Evolutionary conservation across 2,113 vertebrate species (phyloP).

Genomic region (Zeus faber): DNA sequence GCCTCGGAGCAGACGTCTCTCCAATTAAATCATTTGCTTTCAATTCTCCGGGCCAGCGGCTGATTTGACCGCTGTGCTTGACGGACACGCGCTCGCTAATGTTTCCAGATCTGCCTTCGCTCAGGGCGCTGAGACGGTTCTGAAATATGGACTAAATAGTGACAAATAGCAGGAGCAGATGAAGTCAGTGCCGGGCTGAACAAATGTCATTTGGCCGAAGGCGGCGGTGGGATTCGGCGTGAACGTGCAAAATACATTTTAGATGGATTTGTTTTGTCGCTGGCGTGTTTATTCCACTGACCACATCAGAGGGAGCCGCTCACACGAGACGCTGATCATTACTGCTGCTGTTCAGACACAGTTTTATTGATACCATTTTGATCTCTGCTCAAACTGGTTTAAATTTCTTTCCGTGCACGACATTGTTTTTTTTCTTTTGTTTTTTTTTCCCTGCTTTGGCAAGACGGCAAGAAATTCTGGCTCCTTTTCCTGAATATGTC

Average conservation of each 20-base stretch:
- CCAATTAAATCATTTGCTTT: constrained; percentile 48
- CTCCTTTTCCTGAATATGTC: neutral
- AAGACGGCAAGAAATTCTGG: neutral
- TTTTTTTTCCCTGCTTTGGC: neutral
- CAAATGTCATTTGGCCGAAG: constrained; percentile 50
- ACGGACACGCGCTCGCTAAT: no score
- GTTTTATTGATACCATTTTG: neutral
- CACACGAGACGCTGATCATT: neutral
- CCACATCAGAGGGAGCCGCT: neutral
- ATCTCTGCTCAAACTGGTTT: neutral
- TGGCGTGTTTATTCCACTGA: neutral
- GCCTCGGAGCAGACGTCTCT: constrained; percentile 29
- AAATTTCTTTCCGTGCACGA: neutral
- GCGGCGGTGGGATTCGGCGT: constrained; percentile 27
- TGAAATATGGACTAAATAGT: constrained; percentile 57
- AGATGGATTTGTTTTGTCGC: constrained; percentile 25
- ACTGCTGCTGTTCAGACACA: neutral
- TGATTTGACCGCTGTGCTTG: constrained; percentile 55
- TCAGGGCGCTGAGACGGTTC: constrained; percentile 28
- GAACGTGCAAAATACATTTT: constrained; percentile 30
- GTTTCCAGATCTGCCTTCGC: constrained; percentile 57
- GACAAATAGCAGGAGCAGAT: constrained; percentile 64
- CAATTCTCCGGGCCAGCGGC: constrained; percentile 36
- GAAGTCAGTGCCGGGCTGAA: constrained; percentile 56
- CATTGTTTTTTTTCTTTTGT: no score